These are phyloP conservation scores for Pteria penguin DNA, from an alignment of 2,888 invertebrate genomes.

Conservation along the genomic window DNA sequence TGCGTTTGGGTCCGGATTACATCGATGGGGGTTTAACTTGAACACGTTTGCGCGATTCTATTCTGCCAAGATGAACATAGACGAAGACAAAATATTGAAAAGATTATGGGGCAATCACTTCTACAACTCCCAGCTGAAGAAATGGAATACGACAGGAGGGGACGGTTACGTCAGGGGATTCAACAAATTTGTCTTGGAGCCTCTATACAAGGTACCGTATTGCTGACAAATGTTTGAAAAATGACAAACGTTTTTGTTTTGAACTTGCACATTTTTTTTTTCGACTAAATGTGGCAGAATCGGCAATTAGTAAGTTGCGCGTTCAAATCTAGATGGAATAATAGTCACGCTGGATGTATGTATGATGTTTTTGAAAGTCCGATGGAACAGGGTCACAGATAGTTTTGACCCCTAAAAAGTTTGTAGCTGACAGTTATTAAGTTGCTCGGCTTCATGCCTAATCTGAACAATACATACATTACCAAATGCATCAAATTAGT, in stretches of 20 bases:
- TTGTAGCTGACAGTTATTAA: no score
- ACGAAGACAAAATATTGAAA: conserved; percentile 96
- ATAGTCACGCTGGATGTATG: neutral
- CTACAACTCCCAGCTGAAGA: conserved; percentile 97
- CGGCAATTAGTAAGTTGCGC: neutral
- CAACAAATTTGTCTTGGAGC: conserved; percentile 99
- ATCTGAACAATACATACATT: no score
- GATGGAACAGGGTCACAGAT: no score
- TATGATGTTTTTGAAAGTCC: neutral
- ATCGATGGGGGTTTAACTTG: conserved; percentile 99
- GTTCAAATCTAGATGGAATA: no score
- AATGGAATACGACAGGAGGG: conserved; percentile 87
- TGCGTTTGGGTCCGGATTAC: conserved; percentile 99
- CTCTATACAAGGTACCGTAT: conserved; percentile 95
- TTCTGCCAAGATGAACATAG: conserved; percentile 96
- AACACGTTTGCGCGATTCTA: conserved; percentile 99
- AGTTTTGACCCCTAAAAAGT: no score
- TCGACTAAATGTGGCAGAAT: neutral
- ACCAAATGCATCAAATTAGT: no score
- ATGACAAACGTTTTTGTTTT: no score
- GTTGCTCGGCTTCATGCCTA: no score
- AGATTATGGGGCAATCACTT: conserved; percentile 97
- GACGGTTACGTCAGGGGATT: conserved; percentile 87
- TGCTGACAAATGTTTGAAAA: no score
- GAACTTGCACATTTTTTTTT: neutral